phyloP scores from a whole-genome alignment of 2,113 vertebrate genomes.

The Myrmecophaga tridactyla region DNA sequence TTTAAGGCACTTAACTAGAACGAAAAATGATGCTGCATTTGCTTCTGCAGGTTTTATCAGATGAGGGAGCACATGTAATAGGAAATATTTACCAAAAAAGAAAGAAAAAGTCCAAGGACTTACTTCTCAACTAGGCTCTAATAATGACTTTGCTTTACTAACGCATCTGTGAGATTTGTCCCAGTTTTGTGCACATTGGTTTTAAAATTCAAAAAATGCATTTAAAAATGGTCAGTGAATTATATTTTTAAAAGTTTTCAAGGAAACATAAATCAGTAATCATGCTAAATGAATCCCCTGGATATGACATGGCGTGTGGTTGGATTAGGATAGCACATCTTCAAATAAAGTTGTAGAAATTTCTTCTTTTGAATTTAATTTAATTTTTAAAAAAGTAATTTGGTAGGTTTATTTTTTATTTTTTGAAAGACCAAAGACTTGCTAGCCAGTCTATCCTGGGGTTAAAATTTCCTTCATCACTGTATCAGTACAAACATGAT shows the following conservation, averaged over 20 bases:
- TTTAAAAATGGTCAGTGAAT: neutral
- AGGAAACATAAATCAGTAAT: neutral
- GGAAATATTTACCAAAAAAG: constrained; percentile 35
- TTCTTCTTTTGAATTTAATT: no score
- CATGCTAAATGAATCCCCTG: neutral
- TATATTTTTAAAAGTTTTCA: neutral
- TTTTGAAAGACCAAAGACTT: neutral
- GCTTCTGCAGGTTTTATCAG: neutral
- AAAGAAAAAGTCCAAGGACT: neutral
- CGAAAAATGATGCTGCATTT: neutral
- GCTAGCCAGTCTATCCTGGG: neutral
- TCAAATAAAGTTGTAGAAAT: neutral
- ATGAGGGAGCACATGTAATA: neutral
- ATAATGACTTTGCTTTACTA: neutral
- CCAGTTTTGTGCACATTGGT: neutral
- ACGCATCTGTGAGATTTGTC: neutral
- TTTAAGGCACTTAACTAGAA: neutral
- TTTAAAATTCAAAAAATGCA: neutral
- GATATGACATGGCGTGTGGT: neutral
- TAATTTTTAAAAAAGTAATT: no score
- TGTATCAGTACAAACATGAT: neutral
- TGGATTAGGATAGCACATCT: neutral
- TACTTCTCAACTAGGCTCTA: neutral
- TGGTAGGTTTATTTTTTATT: no score
- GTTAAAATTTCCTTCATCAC: neutral